Evolutionary conservation across 2,113 vertebrate genomes (phyloP).

Genomic region (Zeus faber): DNA sequence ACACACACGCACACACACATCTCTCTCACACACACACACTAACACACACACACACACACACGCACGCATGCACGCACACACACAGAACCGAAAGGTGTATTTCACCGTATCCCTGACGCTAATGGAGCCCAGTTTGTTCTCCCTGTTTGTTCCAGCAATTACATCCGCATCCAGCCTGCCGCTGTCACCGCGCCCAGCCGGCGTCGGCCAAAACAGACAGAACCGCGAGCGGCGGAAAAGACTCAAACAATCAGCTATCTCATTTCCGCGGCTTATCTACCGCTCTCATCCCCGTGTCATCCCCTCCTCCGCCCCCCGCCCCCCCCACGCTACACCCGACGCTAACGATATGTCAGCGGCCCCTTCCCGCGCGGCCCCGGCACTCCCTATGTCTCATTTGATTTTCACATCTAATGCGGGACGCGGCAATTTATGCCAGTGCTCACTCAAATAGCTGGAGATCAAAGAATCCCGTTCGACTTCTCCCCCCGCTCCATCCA

Average conservation of each 20-base stretch:
- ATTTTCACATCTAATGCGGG: constrained; percentile 63
- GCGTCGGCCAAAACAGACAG: neutral
- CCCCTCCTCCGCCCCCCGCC: no score
- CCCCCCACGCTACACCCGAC: constrained; percentile 31
- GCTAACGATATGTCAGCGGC: constrained; percentile 53
- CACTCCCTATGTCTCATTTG: constrained; percentile 68
- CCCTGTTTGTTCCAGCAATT: no score
- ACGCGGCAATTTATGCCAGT: constrained; percentile 59
- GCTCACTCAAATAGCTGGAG: constrained; percentile 61
- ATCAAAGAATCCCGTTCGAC: constrained; percentile 51
- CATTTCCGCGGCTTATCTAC: constrained; percentile 28
- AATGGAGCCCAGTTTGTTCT: no score
- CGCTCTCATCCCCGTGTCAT: constrained; percentile 48
- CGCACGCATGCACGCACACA: neutral
- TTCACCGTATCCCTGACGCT: no score
- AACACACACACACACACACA: neutral
- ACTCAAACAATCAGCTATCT: constrained; percentile 39
- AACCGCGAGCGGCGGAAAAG: no score
- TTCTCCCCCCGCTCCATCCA: constrained; percentile 11
- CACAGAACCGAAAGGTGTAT: neutral
- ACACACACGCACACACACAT: no score
- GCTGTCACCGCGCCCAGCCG: neutral
- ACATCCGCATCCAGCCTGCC: neutral
- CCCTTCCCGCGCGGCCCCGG: constrained; percentile 23
- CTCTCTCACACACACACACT: neutral